These are phyloP conservation scores for Scatophagus argus DNA, from an alignment of 2,113 vertebrate genomes.

Conservation along the genomic window DNA sequence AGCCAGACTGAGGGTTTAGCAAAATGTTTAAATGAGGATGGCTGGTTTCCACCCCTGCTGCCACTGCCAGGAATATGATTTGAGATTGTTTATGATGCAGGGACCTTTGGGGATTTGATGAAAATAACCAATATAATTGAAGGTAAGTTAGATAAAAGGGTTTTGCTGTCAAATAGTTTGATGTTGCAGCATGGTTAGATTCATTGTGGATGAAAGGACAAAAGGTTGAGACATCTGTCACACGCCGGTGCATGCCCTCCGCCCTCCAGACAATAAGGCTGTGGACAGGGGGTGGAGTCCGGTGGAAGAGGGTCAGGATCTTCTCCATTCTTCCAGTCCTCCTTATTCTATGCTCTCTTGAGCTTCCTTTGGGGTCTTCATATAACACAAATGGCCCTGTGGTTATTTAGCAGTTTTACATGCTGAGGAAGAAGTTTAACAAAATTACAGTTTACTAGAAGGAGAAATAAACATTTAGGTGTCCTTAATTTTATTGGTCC, in stretches of 20 bases:
- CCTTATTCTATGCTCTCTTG: constrained; percentile 23
- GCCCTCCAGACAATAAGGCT: constrained; percentile 43
- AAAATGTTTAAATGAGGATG: not conserved
- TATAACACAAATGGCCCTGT: constrained; percentile 8
- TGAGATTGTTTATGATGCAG: constrained; percentile 5
- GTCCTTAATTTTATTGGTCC: not conserved
- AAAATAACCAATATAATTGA: not conserved
- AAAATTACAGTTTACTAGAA: not conserved
- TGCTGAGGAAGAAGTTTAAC: not conserved
- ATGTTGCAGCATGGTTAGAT: constrained; percentile 25
- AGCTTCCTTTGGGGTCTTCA: not conserved
- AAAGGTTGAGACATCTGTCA: constrained; percentile 62
- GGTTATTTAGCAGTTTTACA: not conserved
- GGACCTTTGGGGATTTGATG: not conserved
- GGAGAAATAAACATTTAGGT: not conserved
- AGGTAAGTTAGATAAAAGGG: not conserved
- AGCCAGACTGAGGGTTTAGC: not conserved
- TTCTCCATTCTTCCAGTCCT: constrained; percentile 29
- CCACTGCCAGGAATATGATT: not conserved
- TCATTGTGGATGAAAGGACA: constrained; percentile 38
- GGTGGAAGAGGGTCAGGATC: constrained; percentile 40
- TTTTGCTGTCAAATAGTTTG: constrained; percentile 32
- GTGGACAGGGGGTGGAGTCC: constrained; percentile 15
- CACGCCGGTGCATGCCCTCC: constrained; percentile 47
- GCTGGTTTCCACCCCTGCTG: not conserved